These are phyloP conservation scores for Aleiodes testaceus DNA, from an alignment of 2,888 invertebrate genomes.

Conservation along the genomic window DNA sequence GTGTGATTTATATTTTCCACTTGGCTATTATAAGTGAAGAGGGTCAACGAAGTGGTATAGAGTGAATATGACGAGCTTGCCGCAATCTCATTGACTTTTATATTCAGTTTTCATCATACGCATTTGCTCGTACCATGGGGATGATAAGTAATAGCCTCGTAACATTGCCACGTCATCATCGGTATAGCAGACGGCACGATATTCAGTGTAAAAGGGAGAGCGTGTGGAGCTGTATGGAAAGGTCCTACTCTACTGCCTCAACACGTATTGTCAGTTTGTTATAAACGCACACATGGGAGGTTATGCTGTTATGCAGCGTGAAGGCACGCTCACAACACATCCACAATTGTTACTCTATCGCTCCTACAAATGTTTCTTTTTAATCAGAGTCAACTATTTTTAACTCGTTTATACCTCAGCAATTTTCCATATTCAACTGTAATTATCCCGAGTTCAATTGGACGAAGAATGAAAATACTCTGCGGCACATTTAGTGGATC, in stretches of 20 bases:
- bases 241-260: conserved; percentile 50
- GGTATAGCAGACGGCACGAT: conserved; percentile 40
- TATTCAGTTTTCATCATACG: conserved; percentile 30
- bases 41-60: conserved; percentile 29
- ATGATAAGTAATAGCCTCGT: conserved; percentile 60
- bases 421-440: background rate
- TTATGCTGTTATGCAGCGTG: conserved; percentile 12
- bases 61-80: conserved; percentile 38
- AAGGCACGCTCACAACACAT: background rate
- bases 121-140: conserved; percentile 28
- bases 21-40: background rate
- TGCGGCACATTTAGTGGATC: conserved; percentile 4
- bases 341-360: conserved; percentile 18
- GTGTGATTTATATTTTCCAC: background rate
- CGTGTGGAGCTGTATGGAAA: conserved; percentile 1
- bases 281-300: conserved; percentile 5
- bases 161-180: conserved; percentile 60
- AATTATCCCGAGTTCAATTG: too few species aligned
- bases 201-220: background rate
- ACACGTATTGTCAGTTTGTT: conserved; percentile 47
- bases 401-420: conserved; percentile 5
- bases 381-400: conserved; percentile 17
- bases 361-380: conserved; percentile 22
- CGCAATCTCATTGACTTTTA: conserved; percentile 37
- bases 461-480: too few species aligned